Conservation (phyloP, 2,113 vertebrate species). For the Cyanocitta stelleri region DNA sequence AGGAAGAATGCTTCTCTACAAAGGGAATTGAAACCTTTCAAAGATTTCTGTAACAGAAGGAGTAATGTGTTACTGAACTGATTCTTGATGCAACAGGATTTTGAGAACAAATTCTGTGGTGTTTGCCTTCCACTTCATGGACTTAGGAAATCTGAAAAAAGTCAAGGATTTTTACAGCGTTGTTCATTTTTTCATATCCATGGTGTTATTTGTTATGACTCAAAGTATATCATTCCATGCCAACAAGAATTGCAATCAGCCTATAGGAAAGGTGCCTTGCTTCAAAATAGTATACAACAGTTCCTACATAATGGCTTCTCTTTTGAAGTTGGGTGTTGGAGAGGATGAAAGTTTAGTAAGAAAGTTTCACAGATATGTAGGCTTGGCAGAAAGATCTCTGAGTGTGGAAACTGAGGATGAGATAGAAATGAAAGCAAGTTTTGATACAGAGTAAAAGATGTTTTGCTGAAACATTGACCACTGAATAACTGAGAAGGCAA, state of each 20-base stretch:
- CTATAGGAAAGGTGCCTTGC: background rate
- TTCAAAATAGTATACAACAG: background rate
- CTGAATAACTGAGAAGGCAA: no score
- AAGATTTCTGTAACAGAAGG: background rate
- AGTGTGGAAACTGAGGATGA: no score
- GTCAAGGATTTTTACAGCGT: background rate
- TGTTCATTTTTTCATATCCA: background rate
- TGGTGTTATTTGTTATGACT: background rate
- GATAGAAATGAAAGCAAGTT: no score
- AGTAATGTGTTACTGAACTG: background rate
- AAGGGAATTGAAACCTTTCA: background rate
- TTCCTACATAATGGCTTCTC: background rate
- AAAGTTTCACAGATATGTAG: no score
- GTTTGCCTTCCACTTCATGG: background rate
- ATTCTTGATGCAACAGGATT: background rate
- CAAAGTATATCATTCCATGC: background rate
- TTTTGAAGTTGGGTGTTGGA: background rate
- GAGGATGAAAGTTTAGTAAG: no score
- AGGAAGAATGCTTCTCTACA: background rate
- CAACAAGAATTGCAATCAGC: background rate
- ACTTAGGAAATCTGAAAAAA: background rate
- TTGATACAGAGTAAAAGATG: no score
- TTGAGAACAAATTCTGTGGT: background rate
- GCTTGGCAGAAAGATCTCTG: no score
- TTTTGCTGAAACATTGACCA: no score